Base-by-base conservation (phyloP, 1,140 invertebrate species). In the Eumaeus atala region DNA sequence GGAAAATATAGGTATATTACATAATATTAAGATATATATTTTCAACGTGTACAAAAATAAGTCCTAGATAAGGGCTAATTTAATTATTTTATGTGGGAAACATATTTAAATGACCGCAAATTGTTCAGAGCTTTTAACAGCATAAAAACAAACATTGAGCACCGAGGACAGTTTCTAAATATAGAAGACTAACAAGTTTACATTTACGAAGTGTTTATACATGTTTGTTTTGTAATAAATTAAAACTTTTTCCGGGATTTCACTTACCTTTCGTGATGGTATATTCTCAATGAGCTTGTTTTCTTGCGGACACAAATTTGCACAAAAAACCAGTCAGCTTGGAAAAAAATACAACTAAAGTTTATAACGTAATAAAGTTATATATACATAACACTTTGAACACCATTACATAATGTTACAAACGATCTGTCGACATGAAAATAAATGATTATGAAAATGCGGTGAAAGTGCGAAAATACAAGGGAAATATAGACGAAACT, bases 381-480 rank as follows among this genome's bases (percentile, higher is more conserved):
- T 51, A 33, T 17, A 54, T 16, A 33, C 14, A 49, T 36, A 37
- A 38, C 3, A 35, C 37, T 34, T 54, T 42, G 37, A 35, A 40
- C 49, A 58, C 40, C 35, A 55, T 33, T 37, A 51, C 38, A 50
- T 56, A 64, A 58, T 61, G 62, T 51, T 56, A 62, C 62, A 63
- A 33, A 67, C 56, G 33, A 28, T 28, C 2, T 28, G 2, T 3
- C 21, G 6, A 28, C 6, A 28, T 28, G 21, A 28, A 28, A 28
- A 28, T 28, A 28, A 28, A 28, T 28, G 2, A 28, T 28, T 3
- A 28, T 28, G 21, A 28, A 28, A 3, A 65, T 61, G 54, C 55
- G 63, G 74, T 74, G 72, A 79, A 82, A 82, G 70, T 74, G 62
- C 73, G 70, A 65, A 71, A 74, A 67, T 61, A 61, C 54, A 61